Evolutionary conservation across 2,888 invertebrate genomes (phyloP).

Genomic region (Criorhina ranunculi): DNA sequence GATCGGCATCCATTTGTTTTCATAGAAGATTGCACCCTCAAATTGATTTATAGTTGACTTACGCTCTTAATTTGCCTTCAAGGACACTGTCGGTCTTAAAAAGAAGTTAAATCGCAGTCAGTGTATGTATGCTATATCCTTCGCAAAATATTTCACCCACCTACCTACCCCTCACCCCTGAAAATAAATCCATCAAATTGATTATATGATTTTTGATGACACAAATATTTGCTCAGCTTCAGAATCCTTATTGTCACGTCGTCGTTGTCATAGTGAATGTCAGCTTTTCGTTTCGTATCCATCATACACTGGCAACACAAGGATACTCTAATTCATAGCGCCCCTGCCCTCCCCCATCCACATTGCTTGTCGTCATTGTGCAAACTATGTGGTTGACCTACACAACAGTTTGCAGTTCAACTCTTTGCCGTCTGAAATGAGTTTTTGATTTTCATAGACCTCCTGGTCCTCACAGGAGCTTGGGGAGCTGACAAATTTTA

Average conservation of each 20-base stretch:
- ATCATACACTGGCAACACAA: constrained; percentile 6
- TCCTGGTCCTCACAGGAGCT: constrained; percentile 1
- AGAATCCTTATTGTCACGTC: constrained; percentile 72
- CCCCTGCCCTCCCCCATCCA: constrained; percentile 5
- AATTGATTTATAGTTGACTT: no score
- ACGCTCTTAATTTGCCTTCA: no score
- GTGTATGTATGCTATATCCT: no score
- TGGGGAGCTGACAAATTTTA: constrained; percentile 53
- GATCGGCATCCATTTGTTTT: no score
- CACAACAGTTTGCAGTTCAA: constrained; percentile 22
- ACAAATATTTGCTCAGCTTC: constrained; percentile 75
- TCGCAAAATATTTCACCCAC: neutral
- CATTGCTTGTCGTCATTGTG: constrained; percentile 50
- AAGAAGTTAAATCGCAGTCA: no score
- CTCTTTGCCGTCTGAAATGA: constrained; percentile 26
- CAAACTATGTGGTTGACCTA: constrained; percentile 75
- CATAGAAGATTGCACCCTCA: no score
- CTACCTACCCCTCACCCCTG: neutral
- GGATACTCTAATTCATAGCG: neutral
- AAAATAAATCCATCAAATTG: constrained; percentile 69
- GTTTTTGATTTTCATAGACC: constrained; percentile 50
- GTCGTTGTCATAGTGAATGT: constrained; percentile 34
- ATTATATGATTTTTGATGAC: constrained; percentile 75
- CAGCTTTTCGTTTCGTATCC: constrained; percentile 30
- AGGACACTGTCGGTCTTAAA: no score